Conservation (phyloP, 2,113 vertebrate genomes). For the Chamaetylas fuelleborni region DNA sequence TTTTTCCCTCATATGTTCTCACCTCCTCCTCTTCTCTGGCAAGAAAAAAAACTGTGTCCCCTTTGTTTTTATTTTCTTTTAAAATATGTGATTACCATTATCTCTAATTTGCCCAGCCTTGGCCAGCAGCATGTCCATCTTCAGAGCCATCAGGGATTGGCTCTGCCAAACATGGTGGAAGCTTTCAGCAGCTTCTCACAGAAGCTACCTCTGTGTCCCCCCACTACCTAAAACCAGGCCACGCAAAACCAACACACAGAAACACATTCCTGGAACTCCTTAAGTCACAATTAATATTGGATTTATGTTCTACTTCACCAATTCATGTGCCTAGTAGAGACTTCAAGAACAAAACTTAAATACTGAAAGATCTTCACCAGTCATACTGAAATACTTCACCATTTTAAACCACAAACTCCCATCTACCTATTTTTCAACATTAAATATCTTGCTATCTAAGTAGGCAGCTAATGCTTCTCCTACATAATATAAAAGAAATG, state of each 20-base stretch:
- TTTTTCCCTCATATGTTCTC: too few species aligned
- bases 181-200: neutral
- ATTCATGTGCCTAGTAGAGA: neutral
- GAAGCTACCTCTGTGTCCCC: neutral
- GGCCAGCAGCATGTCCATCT: neutral
- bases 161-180: neutral
- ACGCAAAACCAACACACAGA: neutral
- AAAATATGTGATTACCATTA: too few species aligned
- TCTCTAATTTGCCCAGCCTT: too few species aligned
- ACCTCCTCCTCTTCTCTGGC: too few species aligned
- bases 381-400: neutral
- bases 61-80: too few species aligned
- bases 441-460: neutral
- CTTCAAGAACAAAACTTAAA: neutral
- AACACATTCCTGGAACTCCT: accelerated
- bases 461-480: neutral
- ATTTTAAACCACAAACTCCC: neutral
- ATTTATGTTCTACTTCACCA: neutral
- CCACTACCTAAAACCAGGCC: neutral
- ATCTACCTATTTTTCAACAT: neutral
- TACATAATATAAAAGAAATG: neutral
- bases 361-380: neutral
- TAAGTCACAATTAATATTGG: neutral
- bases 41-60: too few species aligned
- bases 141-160: neutral